Percentiles rank a stretch among this genome's conserved stretches.
These are phyloP conservation scores for Tautogolabrus adspersus DNA, from an alignment of 2,113 vertebrate genomes.

Conservation along the genomic window DNA sequence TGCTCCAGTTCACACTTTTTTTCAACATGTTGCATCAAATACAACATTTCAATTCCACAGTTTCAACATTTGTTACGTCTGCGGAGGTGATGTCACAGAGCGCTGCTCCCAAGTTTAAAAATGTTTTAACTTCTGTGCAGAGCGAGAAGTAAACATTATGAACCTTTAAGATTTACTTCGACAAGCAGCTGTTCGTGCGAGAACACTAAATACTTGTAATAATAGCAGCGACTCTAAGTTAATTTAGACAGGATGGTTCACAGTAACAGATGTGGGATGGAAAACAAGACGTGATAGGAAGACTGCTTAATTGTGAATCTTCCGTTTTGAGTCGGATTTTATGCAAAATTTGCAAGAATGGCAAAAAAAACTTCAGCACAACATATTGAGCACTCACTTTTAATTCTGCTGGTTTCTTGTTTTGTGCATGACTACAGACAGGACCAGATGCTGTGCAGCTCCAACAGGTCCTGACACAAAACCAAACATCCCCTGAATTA, in stretches of 20 bases:
- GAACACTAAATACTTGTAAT: background rate
- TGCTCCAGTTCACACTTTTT: no score
- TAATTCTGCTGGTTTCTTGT: slow-evolving; percentile 21
- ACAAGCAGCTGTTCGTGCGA: background rate
- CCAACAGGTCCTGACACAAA: background rate
- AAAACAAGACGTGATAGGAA: background rate
- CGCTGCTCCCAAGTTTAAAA: no score
- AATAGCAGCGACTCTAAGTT: slow-evolving; percentile 1
- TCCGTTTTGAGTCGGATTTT: background rate
- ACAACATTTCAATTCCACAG: no score
- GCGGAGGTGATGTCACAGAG: no score
- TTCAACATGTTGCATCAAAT: no score
- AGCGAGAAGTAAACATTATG: no score
- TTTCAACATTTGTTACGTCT: no score
- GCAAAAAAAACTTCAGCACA: slow-evolving; percentile 4
- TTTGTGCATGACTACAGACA: background rate
- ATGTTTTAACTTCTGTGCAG: no score
- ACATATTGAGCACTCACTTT: slow-evolving; percentile 7
- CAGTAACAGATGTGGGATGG: background rate
- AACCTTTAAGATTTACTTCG: background rate
- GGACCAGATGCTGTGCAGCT: slow-evolving; percentile 21
- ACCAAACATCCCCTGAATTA: slow-evolving; percentile 14
- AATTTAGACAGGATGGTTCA: background rate
- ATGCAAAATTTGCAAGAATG: slow-evolving; percentile 8
- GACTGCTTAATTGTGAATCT: background rate